A percentile compares a stretch with the other conserved stretches of the same genome.
These are phyloP conservation scores for Solenodon paradoxus DNA, from an alignment of 2,113 vertebrate genomes.

Conservation along the genomic window DNA sequence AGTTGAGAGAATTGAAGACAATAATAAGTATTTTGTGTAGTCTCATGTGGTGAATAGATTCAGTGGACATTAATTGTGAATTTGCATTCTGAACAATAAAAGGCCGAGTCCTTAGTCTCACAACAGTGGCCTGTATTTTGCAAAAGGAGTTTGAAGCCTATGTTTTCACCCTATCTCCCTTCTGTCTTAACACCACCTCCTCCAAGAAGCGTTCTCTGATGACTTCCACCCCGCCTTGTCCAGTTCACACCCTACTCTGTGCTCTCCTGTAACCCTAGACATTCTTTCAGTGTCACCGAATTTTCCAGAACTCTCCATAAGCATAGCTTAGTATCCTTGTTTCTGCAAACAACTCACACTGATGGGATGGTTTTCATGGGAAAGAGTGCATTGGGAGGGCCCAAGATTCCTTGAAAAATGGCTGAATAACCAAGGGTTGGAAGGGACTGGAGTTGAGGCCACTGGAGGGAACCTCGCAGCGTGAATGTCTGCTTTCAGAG, in stretches of 20 bases:
- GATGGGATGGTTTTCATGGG: neutral
- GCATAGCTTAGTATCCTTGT: neutral
- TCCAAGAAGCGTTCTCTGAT: neutral
- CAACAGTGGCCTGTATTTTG: neutral
- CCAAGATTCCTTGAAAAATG: no score
- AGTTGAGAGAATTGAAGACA: neutral
- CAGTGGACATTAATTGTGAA: neutral
- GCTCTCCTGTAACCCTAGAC: neutral
- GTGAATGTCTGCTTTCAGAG: fast-evolving
- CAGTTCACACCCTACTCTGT: neutral
- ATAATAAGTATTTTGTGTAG: neutral
- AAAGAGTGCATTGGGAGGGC: no score
- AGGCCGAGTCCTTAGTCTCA: neutral
- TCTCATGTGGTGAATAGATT: fast-evolving
- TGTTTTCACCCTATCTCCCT: fast-evolving
- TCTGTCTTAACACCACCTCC: neutral
- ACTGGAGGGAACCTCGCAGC: fast-evolving
- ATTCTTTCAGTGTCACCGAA: fast-evolving
- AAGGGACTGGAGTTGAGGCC: fast-evolving
- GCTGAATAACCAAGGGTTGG: neutral
- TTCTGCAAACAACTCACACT: neutral
- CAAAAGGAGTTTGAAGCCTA: neutral
- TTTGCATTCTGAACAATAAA: neutral
- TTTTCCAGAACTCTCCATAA: neutral
- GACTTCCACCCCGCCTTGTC: neutral